A percentile compares a stretch with the other conserved stretches of the same genome.
Conservation (phyloP, 2,113 vertebrate species). For the Tinamus guttatus region DNA sequence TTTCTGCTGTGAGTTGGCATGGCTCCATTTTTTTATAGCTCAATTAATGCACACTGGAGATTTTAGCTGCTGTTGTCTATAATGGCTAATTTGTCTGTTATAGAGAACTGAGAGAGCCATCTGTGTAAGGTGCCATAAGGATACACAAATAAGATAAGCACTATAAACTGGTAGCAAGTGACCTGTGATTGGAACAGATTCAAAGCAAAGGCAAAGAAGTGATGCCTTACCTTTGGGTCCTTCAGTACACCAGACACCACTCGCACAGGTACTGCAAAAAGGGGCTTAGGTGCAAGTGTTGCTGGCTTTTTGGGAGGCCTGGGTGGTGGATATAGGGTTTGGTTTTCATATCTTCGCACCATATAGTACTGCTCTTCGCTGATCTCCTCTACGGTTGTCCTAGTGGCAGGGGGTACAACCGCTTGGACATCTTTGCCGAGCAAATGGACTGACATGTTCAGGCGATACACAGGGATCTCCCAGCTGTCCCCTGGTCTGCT, state of each 20-base stretch:
- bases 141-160: conserved; percentile 15
- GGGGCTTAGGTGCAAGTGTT: neutral
- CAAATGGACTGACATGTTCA: conserved; percentile 76
- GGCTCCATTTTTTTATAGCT: conserved; percentile 32
- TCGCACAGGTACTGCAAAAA: neutral
- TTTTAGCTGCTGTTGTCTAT: conserved; percentile 16
- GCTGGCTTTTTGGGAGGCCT: conserved; percentile 85
- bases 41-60: conserved; percentile 16
- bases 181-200: neutral
- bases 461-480: conserved; percentile 81
- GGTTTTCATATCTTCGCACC: conserved; percentile 82
- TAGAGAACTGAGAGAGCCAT: neutral
- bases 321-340: conserved; percentile 79
- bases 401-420: neutral
- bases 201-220: neutral
- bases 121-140: conserved; percentile 21
- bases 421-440: conserved; percentile 49
- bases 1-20: conserved; percentile 1
- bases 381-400: conserved; percentile 81
- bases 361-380: conserved; percentile 84
- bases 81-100: conserved; percentile 46
- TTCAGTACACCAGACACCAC: neutral
- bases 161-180: neutral
- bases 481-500: conserved; percentile 75
- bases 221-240: conserved; percentile 69